Percentiles rank a stretch among this genome's conserved stretches.
phyloP scores from a whole-genome alignment of 2,888 invertebrate genomes.

The Petrolisthes cinctipes region DNA sequence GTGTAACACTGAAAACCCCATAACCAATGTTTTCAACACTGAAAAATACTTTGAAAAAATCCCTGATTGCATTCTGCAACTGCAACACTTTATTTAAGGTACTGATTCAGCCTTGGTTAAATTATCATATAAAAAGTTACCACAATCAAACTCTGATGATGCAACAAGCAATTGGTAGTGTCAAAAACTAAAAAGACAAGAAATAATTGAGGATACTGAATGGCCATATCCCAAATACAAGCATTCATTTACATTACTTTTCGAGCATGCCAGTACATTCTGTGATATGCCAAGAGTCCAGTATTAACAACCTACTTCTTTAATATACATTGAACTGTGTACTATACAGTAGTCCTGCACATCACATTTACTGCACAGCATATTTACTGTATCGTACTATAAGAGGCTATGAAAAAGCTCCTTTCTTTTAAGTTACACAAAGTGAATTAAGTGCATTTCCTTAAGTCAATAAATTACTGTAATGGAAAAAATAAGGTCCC shows the following conservation, averaged over 20 bases:
- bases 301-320: neutral
- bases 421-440: too few relatives aligned
- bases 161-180: neutral
- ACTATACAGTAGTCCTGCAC: too few relatives aligned
- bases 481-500: too few relatives aligned
- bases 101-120: neutral
- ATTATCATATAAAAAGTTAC: neutral
- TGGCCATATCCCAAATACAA: neutral
- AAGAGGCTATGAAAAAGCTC: too few relatives aligned
- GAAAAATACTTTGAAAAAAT: neutral
- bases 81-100: neutral
- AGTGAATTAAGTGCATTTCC: too few relatives aligned
- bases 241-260: neutral
- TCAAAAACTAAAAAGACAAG: neutral
- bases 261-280: neutral
- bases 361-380: too few relatives aligned
- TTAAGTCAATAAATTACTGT: too few relatives aligned
- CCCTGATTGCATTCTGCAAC: neutral
- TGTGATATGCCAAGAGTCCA: neutral
- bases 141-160: neutral
- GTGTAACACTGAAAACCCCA: slow-evolving; percentile 51
- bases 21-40: slow-evolving; percentile 27
- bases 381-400: too few relatives aligned
- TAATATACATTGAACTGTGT: neutral
- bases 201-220: too few relatives aligned